Evolutionary conservation across 1,140 invertebrate genomes (phyloP).

Genomic region (Ostrea denselamellosa): DNA sequence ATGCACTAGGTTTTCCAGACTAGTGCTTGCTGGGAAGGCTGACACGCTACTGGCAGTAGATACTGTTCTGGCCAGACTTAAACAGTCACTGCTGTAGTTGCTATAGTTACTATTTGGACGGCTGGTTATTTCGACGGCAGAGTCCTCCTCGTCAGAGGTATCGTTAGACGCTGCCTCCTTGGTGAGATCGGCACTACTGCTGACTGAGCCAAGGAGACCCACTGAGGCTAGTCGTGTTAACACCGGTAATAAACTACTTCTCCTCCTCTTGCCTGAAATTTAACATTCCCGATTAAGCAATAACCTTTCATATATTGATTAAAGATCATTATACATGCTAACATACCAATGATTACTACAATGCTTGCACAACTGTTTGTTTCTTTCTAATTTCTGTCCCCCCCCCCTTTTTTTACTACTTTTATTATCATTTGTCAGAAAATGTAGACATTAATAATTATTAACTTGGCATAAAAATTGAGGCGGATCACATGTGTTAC

Average conservation of each 20-base stretch:
- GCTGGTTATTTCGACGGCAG: slow-evolving; percentile 57
- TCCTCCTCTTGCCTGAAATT: slow-evolving; percentile 57
- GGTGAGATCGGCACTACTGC: slow-evolving; percentile 62
- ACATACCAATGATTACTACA: no score
- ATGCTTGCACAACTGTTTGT: not conserved
- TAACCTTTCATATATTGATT: not conserved
- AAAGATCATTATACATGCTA: not conserved
- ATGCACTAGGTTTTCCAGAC: slow-evolving; percentile 57
- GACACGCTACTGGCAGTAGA: slow-evolving; percentile 60
- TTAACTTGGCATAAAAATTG: no score
- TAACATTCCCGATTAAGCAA: not conserved
- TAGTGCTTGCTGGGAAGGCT: slow-evolving; percentile 54
- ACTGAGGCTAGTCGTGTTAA: slow-evolving; percentile 65
- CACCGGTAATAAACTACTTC: slow-evolving; percentile 64
- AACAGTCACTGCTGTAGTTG: slow-evolving; percentile 59
- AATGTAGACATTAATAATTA: no score
- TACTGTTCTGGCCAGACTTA: slow-evolving; percentile 61
- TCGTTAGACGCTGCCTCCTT: slow-evolving; percentile 63
- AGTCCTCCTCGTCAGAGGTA: slow-evolving; percentile 68
- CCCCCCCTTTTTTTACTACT: not conserved
- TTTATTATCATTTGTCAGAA: no score
- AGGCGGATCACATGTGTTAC: no score
- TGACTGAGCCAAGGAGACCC: slow-evolving; percentile 61
- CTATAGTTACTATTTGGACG: slow-evolving; percentile 55
- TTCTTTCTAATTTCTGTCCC: not conserved